Conservation (phyloP, 2,888 invertebrate genomes). For the Apamea monoglypha region DNA sequence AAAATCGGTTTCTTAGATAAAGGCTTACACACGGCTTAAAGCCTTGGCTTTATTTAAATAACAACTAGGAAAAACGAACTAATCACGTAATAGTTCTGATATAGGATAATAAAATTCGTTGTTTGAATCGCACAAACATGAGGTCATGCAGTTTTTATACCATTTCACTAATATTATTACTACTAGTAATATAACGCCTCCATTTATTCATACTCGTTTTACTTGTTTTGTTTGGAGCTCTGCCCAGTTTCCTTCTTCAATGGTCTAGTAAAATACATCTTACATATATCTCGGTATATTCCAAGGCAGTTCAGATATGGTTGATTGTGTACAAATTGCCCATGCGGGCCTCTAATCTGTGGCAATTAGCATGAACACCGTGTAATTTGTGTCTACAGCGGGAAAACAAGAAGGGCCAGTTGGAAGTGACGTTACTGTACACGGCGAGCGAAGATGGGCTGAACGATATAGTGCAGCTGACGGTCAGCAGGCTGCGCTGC, state of each 20-base stretch:
- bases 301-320: constrained; percentile 45
- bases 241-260: constrained; percentile 48
- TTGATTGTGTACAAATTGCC: constrained; percentile 53
- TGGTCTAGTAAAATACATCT: constrained; percentile 28
- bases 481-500: constrained; percentile 91
- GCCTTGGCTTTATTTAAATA: constrained; percentile 30
- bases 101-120: constrained; percentile 9
- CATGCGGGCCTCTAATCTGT: constrained; percentile 61
- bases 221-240: constrained; percentile 40
- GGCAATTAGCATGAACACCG: constrained; percentile 56
- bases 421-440: constrained; percentile 92
- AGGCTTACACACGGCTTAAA: constrained; percentile 25
- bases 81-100: background rate
- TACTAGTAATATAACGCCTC: constrained; percentile 14
- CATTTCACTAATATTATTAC: constrained; percentile 26
- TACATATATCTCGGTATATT: constrained; percentile 35
- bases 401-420: constrained; percentile 92
- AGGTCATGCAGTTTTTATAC: constrained; percentile 15
- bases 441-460: constrained; percentile 92
- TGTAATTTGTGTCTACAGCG: constrained; percentile 83
- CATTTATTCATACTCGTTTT: constrained; percentile 25
- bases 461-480: constrained; percentile 91
- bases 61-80: constrained; percentile 2
- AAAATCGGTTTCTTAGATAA: constrained; percentile 52
- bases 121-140: constrained; percentile 6